Base-by-base conservation (phyloP, 2,888 invertebrate species). In the Drosophila paracracens region DNA sequence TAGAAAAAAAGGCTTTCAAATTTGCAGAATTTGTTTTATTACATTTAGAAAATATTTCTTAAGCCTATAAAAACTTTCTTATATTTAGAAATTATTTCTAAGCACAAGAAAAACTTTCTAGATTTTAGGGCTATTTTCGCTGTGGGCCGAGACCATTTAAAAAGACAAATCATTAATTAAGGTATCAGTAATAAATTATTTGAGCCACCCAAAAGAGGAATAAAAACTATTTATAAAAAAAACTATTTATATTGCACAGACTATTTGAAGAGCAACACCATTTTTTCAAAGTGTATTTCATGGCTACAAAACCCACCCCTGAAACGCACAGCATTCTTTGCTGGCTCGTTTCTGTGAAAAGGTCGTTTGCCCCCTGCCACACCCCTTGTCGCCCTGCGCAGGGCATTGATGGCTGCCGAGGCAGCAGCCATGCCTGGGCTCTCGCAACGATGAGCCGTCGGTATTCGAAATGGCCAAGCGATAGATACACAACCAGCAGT, bases 381-480 rank as follows among this genome's bases (percentile, higher is more conserved):
- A 29, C 40, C 64, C 50, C 38, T 48, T 51, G 27, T 35, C 46
- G 31, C 46, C 11, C 21, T 16, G 25, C 53, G n/a, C 51, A n/a
- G 11, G 25, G 31, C 54, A 72, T 54, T 61, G 73, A 82, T 89
- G 79, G 86, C 88, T 73, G 85, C 74, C 74, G 51, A 72, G 56
- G 29, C 29, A 64, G 25, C 29, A 64, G 74, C 86, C 81, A 83
- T 89, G 71, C 43, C 56, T 27, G 65, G 27, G 38, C 62, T 36
- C 29, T 29, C 21, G 56, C n/a, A 3, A 25, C 40, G 68, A 62
- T 46, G 74, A 82, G 87, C 89, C 91, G 91, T 77, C 90, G 91
- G 89, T 36, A 65, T 74, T 79, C 79, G 57, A 64, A 60, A 53
- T 36, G 52, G 70, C 72, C 69, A 67, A 75, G 67, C 31, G 67